Percentiles rank a stretch among this genome's conserved stretches.
These are phyloP conservation scores for Pachliopta kotzebuea DNA, from an alignment of 2,888 invertebrate species.

Conservation along the genomic window DNA sequence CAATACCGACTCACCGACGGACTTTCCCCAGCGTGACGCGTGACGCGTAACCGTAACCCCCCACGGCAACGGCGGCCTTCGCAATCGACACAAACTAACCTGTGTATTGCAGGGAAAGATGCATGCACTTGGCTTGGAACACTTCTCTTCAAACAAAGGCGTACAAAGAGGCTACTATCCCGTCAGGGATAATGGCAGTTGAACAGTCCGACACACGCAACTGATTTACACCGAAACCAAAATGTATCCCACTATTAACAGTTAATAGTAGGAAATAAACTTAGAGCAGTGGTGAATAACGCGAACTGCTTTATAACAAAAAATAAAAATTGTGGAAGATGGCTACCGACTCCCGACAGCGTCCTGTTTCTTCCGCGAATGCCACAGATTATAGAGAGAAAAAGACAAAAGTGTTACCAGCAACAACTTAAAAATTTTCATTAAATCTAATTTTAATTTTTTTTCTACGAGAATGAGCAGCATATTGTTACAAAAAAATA, in stretches of 20 bases:
- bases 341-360: constrained; percentile 51
- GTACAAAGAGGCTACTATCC: constrained; percentile 76
- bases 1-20: constrained; percentile 69
- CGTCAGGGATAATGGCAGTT: constrained; percentile 79
- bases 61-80: too few species aligned
- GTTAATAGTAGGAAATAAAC: constrained; percentile 52
- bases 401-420: constrained; percentile 32
- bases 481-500: too few species aligned
- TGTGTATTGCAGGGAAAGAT: constrained; percentile 80
- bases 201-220: constrained; percentile 50
- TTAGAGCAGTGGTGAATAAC: constrained; percentile 54
- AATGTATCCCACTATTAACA: constrained; percentile 50
- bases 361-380: constrained; percentile 70
- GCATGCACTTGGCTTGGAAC: constrained; percentile 80
- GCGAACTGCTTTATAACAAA: constrained; percentile 57
- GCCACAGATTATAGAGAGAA: constrained; percentile 35
- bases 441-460: background rate
- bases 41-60: too few species aligned
- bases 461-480: too few species aligned
- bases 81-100: constrained; percentile 61
- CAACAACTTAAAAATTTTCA: constrained; percentile 13
- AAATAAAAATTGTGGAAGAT: constrained; percentile 72
- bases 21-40: constrained; percentile 65
- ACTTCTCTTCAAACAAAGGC: constrained; percentile 76
- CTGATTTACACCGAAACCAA: constrained; percentile 50